Conservation (phyloP, 2,888 invertebrate species). For the Drosophila rubida region DNA sequence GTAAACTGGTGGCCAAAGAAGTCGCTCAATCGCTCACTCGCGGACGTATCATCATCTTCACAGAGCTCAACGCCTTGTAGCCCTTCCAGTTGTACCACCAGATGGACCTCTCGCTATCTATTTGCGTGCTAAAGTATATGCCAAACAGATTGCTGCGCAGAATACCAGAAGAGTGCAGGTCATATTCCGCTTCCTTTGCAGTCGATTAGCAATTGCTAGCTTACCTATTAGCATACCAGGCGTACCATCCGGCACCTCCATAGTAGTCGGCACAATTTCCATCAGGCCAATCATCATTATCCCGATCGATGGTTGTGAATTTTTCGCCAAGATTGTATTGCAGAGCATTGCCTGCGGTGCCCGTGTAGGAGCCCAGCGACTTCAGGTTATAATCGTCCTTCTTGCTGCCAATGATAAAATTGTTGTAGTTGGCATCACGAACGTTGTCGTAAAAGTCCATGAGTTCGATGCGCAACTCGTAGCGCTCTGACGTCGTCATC, state of each 20-base stretch:
- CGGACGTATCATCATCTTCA: slow-evolving; percentile 41
- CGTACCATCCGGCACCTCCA: slow-evolving; percentile 48
- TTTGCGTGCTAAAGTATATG: background rate
- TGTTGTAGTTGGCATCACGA: slow-evolving; percentile 34
- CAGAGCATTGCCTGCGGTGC: slow-evolving; percentile 45
- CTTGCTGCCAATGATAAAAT: slow-evolving; percentile 40
- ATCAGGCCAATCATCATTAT: slow-evolving; percentile 38
- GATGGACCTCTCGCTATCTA: slow-evolving; percentile 13
- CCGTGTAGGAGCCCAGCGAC: slow-evolving; percentile 32
- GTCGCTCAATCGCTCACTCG: no score
- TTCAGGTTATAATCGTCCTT: slow-evolving; percentile 35
- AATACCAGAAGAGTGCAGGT: background rate
- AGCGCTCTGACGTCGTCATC: slow-evolving; percentile 37
- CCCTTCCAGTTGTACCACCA: slow-evolving; percentile 37
- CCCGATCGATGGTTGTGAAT: slow-evolving; percentile 48
- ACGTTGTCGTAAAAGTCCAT: slow-evolving; percentile 13
- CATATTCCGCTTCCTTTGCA: background rate
- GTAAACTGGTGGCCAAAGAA: no score
- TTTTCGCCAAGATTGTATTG: slow-evolving; percentile 37
- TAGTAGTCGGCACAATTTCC: slow-evolving; percentile 48
- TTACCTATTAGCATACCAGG: slow-evolving; percentile 38
- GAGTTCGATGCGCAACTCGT: slow-evolving; percentile 39
- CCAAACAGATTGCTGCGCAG: slow-evolving; percentile 41
- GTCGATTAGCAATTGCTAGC: background rate
- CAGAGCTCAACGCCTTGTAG: slow-evolving; percentile 11